A percentile compares a stretch with the other conserved stretches of the same genome.
Evolutionary conservation across 2,888 invertebrate species (phyloP).

Genomic region (Eupithecia inturbata): DNA sequence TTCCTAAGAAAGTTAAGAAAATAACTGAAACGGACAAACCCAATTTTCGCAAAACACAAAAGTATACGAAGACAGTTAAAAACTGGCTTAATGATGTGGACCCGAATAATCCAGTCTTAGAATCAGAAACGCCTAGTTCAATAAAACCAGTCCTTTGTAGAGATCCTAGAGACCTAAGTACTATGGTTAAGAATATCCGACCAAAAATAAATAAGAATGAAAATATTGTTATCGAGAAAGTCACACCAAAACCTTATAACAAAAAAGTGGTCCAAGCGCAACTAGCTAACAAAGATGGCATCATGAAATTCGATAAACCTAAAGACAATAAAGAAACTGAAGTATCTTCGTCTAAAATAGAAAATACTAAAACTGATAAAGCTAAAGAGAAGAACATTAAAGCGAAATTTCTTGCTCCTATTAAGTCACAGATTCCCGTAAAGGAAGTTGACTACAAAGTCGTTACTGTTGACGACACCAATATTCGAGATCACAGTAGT

Average conservation of each 20-base stretch:
- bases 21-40: slow-evolving; percentile 18
- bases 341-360: slow-evolving; percentile 14
- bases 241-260: slow-evolving; percentile 37
- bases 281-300: slow-evolving; percentile 68
- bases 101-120: slow-evolving; percentile 42
- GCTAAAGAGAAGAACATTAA: slow-evolving; percentile 57
- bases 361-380: slow-evolving; percentile 29
- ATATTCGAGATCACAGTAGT: slow-evolving; percentile 31
- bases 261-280: slow-evolving; percentile 66
- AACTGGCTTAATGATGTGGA: slow-evolving; percentile 66
- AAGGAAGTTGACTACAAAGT: slow-evolving; percentile 59
- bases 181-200: slow-evolving; percentile 11
- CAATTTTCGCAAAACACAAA: slow-evolving; percentile 59
- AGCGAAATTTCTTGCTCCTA: slow-evolving; percentile 64
- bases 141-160: not conserved
- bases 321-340: slow-evolving; percentile 34
- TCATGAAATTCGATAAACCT: slow-evolving; percentile 72
- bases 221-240: slow-evolving; percentile 34
- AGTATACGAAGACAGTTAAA: slow-evolving; percentile 64
- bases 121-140: slow-evolving; percentile 9
- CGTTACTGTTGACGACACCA: slow-evolving; percentile 47
- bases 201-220: not conserved
- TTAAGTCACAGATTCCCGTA: slow-evolving; percentile 65
- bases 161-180: not conserved
- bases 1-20: slow-evolving; percentile 53